Base-by-base conservation (phyloP, 1,140 invertebrate genomes). In the Drosophila serrata region DNA sequence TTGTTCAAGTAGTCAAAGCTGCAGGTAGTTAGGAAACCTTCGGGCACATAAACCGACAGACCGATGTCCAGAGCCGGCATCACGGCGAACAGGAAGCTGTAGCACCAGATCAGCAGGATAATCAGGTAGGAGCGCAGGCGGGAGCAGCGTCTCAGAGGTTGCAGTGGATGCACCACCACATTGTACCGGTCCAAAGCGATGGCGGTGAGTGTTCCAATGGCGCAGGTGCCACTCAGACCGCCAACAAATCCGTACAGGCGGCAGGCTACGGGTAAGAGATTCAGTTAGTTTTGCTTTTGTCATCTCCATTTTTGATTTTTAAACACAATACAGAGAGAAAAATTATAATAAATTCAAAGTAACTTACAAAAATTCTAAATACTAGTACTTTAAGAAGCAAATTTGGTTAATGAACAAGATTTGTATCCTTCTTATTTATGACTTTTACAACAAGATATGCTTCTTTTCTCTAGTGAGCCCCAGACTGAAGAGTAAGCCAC, bases 1-100 rank as follows among this genome's bases (percentile, higher is more conserved):
- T 94, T 93, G 7, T 95, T 95, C 4, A 97, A 93, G 80, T 97
- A 97, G 85, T 97, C 96, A 75, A 96, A 97, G 68, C 96, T 96
- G 93, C 96, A 97, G 75, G 95, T 96, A 7, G 96, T 97, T 49
- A 97, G 93, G 69, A 95, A 96, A 7, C 96, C 96, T 93, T 97
- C 96, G 3, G 96, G 96, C 12, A 96, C 95, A 92, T 97, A 97
- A 6, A 93, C 93, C 6, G 96, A 95, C 13, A 96, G 93, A 7
- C 95, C 95, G 27, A 96, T 94, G 73, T 95, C 94, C 42, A 95
- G 81, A 0, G 96, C 93, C 0, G 96, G 97, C 49, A 96, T 94
- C 1, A 94, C 82, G 2, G 96, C 93, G 82, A 97, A 97, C 15
- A 94, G 72, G 2, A 93, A 88, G 1, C 96, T 95, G 91, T 97